Conservation (phyloP, 1,140 invertebrate species). For the Heterodera schachtii region DNA sequence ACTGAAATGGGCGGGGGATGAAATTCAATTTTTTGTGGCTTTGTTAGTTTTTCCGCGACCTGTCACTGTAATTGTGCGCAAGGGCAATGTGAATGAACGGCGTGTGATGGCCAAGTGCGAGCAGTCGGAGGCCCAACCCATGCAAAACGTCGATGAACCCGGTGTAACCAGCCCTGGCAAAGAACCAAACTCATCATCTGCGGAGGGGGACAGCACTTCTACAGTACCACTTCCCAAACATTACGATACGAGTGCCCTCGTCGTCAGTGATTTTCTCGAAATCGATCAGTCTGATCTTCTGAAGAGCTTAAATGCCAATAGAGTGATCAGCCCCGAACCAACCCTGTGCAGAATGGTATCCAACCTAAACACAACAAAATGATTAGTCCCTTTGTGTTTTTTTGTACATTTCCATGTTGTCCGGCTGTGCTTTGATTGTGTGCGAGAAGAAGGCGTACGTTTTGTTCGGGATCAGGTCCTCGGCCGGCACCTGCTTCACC, state of each 20-base stretch:
- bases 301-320: constrained; percentile 37
- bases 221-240: constrained; percentile 87
- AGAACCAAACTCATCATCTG: not conserved
- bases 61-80: constrained; percentile 95
- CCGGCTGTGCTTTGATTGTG: constrained; percentile 97
- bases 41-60: not conserved
- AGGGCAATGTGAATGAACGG: constrained; percentile 98
- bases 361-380: constrained; percentile 66
- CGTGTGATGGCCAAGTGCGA: constrained; percentile 95
- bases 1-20: constrained; percentile 58
- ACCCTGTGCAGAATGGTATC: constrained; percentile 92
- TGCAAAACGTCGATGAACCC: constrained; percentile 99
- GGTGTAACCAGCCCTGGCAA: constrained; percentile 80
- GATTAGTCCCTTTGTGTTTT: not conserved
- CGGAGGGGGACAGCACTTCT: not conserved
- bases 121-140: constrained; percentile 85
- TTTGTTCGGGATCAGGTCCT: constrained; percentile 87
- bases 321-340: constrained; percentile 32
- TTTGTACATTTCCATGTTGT: constrained; percentile 85
- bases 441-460: constrained; percentile 99
- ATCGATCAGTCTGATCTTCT: constrained; percentile 90
- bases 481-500: constrained; percentile 94
- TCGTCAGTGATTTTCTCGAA: constrained; percentile 93
- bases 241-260: constrained; percentile 85
- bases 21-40: not conserved